Base-by-base conservation (phyloP, 2,888 invertebrate species). In the Sminthurides aquaticus region DNA sequence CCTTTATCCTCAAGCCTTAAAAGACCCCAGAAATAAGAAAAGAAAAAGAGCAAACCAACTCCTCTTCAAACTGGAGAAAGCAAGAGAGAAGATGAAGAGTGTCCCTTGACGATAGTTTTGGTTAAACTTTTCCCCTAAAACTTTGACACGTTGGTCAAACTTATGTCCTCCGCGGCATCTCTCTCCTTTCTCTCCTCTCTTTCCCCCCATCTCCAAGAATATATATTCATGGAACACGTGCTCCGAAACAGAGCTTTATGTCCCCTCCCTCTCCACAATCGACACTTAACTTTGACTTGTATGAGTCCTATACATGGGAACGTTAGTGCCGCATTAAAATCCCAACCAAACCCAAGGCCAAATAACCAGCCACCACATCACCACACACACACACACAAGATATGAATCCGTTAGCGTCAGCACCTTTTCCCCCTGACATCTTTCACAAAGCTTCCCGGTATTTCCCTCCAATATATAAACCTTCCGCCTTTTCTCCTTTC, bases 91-190 rank as follows among this genome's bases (percentile, higher is more conserved):
- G 11, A 55, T 55, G 55, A 64, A 48, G 64, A 63, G 63, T 65
- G 67, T 64, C 66, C 69, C 65, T 24, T 62, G 66, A 68, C 62
- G 64, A 62, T 62, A 62, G 66, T 69, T 64, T 48, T 59, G 57
- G 57, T 58, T 67, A 69, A 69, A 69, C 69, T 69, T 69, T 67
- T 64, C 57, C 29, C 57, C 56, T 57, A 55, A 68, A 67, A 67
- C 62, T 69, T 69, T 67, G 69, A 69, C 69, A 69, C 66, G 64
- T 66, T 58, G 62, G 64, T 65, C 62, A 64, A 68, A 69, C 62
- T 69, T 66, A 69, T 69, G 66, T 63, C 54, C 62, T 49, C 48
- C 56, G 49, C 49, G 52, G 15, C 43, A 15, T 5, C 43, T 34
- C 43, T 34, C 15, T 34, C 15, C 43, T 11, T n/a, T 5, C 43